Evolutionary conservation across 1,140 invertebrate species (phyloP), one percentile per base, ranked within the genome.

Genomic region (Drosophila varians): DNA sequence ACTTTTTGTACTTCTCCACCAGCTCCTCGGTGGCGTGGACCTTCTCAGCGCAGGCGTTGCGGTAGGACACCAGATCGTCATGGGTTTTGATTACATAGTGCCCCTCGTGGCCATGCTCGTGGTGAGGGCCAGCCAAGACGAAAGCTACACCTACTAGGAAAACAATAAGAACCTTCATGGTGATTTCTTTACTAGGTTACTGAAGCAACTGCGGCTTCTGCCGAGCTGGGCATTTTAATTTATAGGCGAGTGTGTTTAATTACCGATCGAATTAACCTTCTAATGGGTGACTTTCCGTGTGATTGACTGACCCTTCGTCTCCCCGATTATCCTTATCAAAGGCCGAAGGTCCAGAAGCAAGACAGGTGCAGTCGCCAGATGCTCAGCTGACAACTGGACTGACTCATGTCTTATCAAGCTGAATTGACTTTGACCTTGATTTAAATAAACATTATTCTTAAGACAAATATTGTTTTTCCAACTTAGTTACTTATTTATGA

Each of bases 51-150:
- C 90, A 91, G 0, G 57, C 18, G 5, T 51, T 16, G 11, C 90
- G 86, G 11, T 54, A 80, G 9, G 49, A 74, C 3, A 75, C 26
- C 16, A 91, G 49, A 54, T 91, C 86, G 4, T 76, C 86, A 4
- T 83, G 73, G 3, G 56, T 86, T 51, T 91, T 90, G 0, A 91
- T 73, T 9, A 77, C 82, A 52, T 89, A 91, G 11, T 36, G 14
- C 8, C 26, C 18, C 7, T 79, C 48, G 26, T 72, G 54, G 8
- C 52, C 52, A 55, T 55, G 8, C 54, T 74, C 64, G 8, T 84
- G 69, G 2, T 38, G 14, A 7, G 8, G 14, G 9, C 68, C 23
- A 31, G 42, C 66, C 71, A 21, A 53, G 62, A 6, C 64, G 26
- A 14, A 57, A 11, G 68, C 38, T 40, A 86, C 14, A 1, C 45